These are phyloP conservation scores for Euclidia mi DNA, from an alignment of 2,888 invertebrate genomes.

Conservation along the genomic window DNA sequence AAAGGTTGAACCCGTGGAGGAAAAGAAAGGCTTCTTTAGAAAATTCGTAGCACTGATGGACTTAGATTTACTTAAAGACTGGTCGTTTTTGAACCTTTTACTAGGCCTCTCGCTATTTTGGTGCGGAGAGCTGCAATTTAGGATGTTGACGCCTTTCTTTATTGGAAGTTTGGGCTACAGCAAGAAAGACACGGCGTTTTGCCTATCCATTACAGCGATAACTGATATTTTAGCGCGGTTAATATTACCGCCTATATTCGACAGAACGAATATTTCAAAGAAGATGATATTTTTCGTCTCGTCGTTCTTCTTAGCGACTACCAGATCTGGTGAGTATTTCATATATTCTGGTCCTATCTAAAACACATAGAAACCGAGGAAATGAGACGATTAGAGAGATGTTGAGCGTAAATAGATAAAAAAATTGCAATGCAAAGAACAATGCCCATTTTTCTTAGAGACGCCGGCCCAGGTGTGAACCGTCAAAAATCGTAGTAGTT, in stretches of 20 bases:
- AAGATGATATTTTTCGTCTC: conserved; percentile 93
- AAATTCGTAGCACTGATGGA: conserved; percentile 92
- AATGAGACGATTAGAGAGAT: too few species aligned
- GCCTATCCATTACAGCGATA: conserved; percentile 93
- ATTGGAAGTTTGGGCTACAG: conserved; percentile 91
- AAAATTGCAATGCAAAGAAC: too few species aligned
- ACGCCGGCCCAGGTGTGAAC: too few species aligned
- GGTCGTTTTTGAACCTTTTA: conserved; percentile 93
- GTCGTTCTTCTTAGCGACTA: conserved; percentile 92
- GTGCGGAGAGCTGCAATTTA: conserved; percentile 94
- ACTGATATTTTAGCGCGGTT: conserved; percentile 93
- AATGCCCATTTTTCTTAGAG: too few species aligned
- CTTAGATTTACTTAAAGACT: conserved; percentile 93
- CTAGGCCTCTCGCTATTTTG: conserved; percentile 93
- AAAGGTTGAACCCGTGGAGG: conserved; percentile 73
- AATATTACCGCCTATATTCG: conserved; percentile 93
- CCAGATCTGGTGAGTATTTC: conserved; percentile 92
- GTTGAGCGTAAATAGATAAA: too few species aligned
- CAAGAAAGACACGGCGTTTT: conserved; percentile 92
- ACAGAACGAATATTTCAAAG: conserved; percentile 92
- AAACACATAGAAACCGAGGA: too few species aligned
- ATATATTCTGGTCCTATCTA: too few species aligned
- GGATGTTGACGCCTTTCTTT: conserved; percentile 93
- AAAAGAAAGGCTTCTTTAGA: conserved; percentile 83
- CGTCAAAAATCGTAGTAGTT: too few species aligned